Evolutionary conservation across 2,888 invertebrate species (phyloP), one percentile per base, ranked within the genome.

Genomic region (Horisme vitalbata): DNA sequence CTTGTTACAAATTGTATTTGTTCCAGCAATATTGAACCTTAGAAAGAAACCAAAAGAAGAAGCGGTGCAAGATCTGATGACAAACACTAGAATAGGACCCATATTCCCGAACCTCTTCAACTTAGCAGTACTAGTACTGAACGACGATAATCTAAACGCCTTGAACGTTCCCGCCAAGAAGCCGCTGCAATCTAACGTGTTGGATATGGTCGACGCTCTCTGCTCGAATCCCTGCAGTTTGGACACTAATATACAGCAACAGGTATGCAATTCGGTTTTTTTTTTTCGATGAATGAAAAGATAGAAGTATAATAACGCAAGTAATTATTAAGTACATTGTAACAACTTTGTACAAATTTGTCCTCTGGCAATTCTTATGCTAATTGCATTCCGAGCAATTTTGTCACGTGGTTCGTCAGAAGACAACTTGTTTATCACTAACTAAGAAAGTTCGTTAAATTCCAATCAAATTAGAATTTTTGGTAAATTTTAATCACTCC

Each of bases 31-130:
- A 64, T 71, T 92, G 39, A 91, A 90, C 61, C 83, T 87, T 15
- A 89, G 90, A 55, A 81, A 76, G 53, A 88, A 90, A 44, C 79
- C 90, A 2, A 85, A 91, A 63, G 82, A 85, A 49, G 63, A 90
- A 37, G 92, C 92, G 0, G 85, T 92, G n/a, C 79, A 82, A 50
- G 91, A 92, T 66, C 73, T 93, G 28, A 84, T 84, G 54, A 85
- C 86, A n/a, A 92, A 93, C 65, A 85, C 90, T 0, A 71, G 89
- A 12, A 91, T 92, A 13, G 92, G 92, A 0, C 91, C 92, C 0
- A 91, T 92, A 55, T 90, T 91, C 41, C 91, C 92, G 8, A 92
- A 92, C 73, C 85, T 92, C 33, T 92, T 92, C 65, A 91, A 91
- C 64, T 72, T 92, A 57, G 91, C 91, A 0, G 92, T 92, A 12